phyloP scores from a whole-genome alignment of 2,113 vertebrate species.

The Zonotrichia leucophrys region DNA sequence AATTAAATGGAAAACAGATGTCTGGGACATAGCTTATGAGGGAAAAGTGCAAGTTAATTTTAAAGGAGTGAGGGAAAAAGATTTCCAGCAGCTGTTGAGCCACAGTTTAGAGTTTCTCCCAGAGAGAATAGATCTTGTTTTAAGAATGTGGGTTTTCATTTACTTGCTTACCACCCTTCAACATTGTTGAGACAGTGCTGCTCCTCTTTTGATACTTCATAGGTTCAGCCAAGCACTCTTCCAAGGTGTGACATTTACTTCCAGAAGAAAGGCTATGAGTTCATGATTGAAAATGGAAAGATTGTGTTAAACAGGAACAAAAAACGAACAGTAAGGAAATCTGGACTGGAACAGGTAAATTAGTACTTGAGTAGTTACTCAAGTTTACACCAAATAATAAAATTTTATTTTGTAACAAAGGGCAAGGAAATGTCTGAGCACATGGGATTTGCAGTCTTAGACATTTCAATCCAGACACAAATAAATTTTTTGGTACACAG shows the following conservation, averaged over 20 bases:
- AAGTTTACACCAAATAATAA: neutral
- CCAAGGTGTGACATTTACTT: constrained; percentile 83
- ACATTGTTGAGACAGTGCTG: neutral
- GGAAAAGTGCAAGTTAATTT: constrained; percentile 24
- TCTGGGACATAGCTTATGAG: neutral
- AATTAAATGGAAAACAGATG: constrained; percentile 59
- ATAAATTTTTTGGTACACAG: neutral
- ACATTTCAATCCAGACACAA: neutral
- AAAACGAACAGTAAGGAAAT: constrained; percentile 43
- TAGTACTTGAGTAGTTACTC: neutral
- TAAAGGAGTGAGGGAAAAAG: neutral
- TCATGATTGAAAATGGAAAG: constrained; percentile 77
- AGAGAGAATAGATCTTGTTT: neutral
- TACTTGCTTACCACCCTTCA: neutral
- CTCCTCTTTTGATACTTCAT: neutral
- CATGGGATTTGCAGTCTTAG: neutral
- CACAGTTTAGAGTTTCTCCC: neutral
- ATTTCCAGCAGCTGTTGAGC: neutral
- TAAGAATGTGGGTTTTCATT: neutral
- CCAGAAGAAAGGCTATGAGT: constrained; percentile 80
- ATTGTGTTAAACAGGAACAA: constrained; percentile 76
- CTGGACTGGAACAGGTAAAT: constrained; percentile 72
- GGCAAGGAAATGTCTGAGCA: neutral
- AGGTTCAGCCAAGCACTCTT: constrained; percentile 70
- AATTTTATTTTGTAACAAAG: neutral